Conservation (phyloP, 2,888 invertebrate species). For the Macrophya annulata region DNA sequence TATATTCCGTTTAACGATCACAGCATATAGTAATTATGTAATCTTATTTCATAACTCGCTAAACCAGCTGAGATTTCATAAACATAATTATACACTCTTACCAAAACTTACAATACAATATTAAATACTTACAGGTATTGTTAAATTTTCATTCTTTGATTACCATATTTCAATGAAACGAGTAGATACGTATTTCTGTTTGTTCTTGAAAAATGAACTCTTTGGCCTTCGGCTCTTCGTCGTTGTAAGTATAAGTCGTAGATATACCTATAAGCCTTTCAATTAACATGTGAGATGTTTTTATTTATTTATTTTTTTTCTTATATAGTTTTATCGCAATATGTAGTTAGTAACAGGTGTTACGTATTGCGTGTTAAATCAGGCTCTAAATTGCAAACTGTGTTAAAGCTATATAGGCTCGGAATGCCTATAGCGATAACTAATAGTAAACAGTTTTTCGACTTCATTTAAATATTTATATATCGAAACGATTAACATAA, state of each 20-base stretch:
- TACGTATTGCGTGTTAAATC: constrained; percentile 21
- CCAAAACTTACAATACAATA: background rate
- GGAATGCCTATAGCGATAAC: background rate
- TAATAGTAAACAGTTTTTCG: constrained; percentile 43
- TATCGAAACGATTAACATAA: constrained; percentile 57
- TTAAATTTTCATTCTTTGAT: background rate
- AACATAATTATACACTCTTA: constrained; percentile 9
- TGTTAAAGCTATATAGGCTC: background rate
- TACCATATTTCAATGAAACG: too few relatives aligned
- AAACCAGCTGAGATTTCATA: background rate
- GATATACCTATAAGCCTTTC: background rate
- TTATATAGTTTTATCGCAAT: background rate
- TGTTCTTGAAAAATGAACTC: background rate
- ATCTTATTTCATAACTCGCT: background rate
- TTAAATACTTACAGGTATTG: background rate
- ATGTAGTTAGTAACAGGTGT: constrained; percentile 17
- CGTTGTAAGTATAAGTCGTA: background rate
- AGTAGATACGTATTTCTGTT: background rate
- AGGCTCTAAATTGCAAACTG: constrained; percentile 4
- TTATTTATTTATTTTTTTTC: constrained; percentile 9
- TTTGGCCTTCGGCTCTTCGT: background rate
- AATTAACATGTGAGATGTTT: constrained; percentile 19
- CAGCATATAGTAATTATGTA: background rate
- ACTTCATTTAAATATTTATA: constrained; percentile 57
- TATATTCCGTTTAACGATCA: background rate